Percentiles rank a stretch among this genome's conserved stretches.
These are phyloP conservation scores for human DNA, from an alignment of 2,113 vertebrate species.

Conservation along the genomic window GRCh38 chr18:45117501-45118000, in stretches of 20 bases:
- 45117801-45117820: neutral
- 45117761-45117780: neutral
- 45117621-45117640: neutral
- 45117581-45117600: neutral
- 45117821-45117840: neutral
- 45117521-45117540: slow-evolving; percentile 52
- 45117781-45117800: neutral
- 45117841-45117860: neutral
- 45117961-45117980: neutral
- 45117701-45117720: neutral
- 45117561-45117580: neutral
- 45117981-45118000: neutral
- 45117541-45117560: neutral
- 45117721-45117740: neutral
- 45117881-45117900: neutral
- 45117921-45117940: neutral
- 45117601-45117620: neutral
- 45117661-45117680: neutral
- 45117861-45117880: neutral
- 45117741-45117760: neutral
- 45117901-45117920: neutral
- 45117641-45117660: neutral
- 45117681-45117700: neutral
- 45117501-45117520: slow-evolving; percentile 53
- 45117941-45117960: neutral